Evolutionary conservation across 2,113 vertebrate genomes (phyloP).

Genomic region (Erythrocercus mccallii): DNA sequence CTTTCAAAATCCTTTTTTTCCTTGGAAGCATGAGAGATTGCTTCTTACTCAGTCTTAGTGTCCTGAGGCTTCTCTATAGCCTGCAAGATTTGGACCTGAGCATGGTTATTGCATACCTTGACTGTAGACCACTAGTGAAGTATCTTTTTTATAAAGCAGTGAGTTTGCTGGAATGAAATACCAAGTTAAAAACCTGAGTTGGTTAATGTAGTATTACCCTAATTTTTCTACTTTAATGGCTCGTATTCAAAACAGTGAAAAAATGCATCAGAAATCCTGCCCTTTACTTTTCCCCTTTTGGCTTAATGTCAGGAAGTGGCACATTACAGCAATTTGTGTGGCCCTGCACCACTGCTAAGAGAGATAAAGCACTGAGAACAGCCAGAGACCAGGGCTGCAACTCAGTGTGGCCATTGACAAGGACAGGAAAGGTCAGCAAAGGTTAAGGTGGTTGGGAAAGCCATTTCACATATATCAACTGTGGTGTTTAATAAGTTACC

Average conservation of each 20-base stretch:
- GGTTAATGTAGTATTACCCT: neutral
- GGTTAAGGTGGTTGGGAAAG: neutral
- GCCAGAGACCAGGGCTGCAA: neutral
- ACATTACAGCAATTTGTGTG: neutral
- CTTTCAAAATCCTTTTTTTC: neutral
- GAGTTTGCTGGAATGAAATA: neutral
- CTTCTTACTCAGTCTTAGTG: neutral
- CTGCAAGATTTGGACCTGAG: neutral
- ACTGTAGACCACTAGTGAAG: neutral
- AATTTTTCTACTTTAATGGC: neutral
- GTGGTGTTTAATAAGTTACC: constrained; percentile 33
- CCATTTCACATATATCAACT: neutral
- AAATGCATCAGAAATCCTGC: constrained; percentile 24
- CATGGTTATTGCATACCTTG: neutral
- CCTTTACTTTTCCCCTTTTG: constrained; percentile 1
- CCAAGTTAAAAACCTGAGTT: neutral
- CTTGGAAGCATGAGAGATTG: neutral
- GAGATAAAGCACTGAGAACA: neutral
- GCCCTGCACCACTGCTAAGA: neutral
- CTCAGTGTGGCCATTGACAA: neutral
- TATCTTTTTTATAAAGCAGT: neutral
- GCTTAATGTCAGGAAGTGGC: constrained; percentile 29
- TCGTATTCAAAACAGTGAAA: constrained; percentile 17
- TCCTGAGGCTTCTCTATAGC: neutral
- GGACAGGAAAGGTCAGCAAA: constrained; percentile 19